Base-by-base conservation (phyloP, 1,140 invertebrate species). In the Pseudomyrmex concolor region DNA sequence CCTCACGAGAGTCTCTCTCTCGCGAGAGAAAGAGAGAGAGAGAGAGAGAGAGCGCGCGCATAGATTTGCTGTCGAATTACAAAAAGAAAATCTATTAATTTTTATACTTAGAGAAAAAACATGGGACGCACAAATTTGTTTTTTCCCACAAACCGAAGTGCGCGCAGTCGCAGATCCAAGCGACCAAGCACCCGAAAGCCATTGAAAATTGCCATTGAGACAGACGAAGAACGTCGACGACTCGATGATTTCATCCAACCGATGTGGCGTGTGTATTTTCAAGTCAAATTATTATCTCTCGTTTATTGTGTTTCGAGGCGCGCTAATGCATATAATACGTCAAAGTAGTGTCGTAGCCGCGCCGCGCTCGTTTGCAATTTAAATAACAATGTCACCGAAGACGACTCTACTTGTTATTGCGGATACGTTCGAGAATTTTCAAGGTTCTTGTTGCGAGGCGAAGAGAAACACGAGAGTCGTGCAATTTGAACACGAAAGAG, bases 121-220 rank as follows among this genome's bases (percentile, higher is more conserved):
- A 34, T 34, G 25, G 5, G 25, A 34, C 34, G 34, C 34, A 7
- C 34, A 34, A 34, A 34, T 34, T 34, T 34, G 0, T 34, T 0
- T 34, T 34, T 34, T 34, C 7, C 34, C 34, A 22, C 73, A 12
- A 62, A 10, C 13, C 25, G 19, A 25, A 25, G 59, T 45, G 17
- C 15, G 5, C 25, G 70, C 70, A 22, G 50, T 84, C 83, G 83
- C 83, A 70, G 76, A 54, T 66, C 76, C 83, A 77, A 68, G 66
- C 48, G 67, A 77, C 63, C 43, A 22, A 62, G 66, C 57, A 80
- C 83, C 83, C 83, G 83, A 84, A 76, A 84, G 76, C 83, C 76
- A 84, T 80, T 80, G 17, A 12, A 48, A 62, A 34, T 34, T 34
- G 34, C 34, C 1, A n/a, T 45, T 19, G 63, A 2, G 10, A 51